Conservation (phyloP, 2,797 vertebrate genomes). For the Octomys mimax region DNA sequence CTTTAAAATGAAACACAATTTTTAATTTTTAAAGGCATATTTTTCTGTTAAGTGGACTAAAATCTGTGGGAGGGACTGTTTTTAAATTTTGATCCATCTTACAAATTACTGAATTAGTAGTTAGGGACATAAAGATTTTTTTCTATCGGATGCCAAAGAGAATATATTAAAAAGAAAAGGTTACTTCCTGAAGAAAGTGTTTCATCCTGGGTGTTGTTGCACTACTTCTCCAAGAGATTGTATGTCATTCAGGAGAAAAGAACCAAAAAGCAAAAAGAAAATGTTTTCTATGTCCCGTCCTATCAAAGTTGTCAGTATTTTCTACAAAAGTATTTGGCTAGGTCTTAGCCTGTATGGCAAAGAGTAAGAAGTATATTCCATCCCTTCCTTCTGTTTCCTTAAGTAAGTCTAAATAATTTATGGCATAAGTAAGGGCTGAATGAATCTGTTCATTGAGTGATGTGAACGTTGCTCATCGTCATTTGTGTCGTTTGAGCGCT, state of each 20-base stretch:
- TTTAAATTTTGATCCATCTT: conserved; percentile 32
- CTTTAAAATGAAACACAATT: not conserved
- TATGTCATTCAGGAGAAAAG: not conserved
- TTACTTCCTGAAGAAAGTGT: conserved; percentile 8
- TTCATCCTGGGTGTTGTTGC: not conserved
- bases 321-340: not conserved
- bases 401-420: conserved; percentile 68
- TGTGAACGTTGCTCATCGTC: conserved; percentile 76
- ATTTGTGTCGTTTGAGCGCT: conserved; percentile 57
- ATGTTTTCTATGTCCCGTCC: not conserved
- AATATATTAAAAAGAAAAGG: conserved; percentile 53
- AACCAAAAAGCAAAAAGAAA: not conserved
- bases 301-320: not conserved
- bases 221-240: not conserved
- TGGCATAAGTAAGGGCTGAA: conserved; percentile 60
- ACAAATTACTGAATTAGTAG: conserved; percentile 22
- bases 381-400: conserved; percentile 15
- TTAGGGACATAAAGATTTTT: conserved; percentile 35
- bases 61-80: not conserved
- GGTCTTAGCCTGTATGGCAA: not conserved
- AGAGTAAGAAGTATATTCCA: conserved; percentile 25
- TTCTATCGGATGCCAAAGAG: not conserved
- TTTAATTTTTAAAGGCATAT: conserved; percentile 31
- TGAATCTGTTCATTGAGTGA: conserved; percentile 75
- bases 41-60: conserved; percentile 33